Evolutionary conservation across 2,888 invertebrate species (phyloP).

Genomic region (Limnephilus marmoratus): DNA sequence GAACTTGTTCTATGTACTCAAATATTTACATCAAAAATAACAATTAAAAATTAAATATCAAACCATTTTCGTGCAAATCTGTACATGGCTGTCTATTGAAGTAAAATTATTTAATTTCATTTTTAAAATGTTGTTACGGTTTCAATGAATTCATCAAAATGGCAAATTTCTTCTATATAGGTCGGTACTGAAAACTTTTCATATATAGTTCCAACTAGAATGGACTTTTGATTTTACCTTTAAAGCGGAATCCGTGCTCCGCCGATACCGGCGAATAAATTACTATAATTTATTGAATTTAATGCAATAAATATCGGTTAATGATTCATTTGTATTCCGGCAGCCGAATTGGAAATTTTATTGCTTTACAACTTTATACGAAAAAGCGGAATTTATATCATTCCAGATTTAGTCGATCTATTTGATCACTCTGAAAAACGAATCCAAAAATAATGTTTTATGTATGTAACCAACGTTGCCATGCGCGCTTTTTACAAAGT

Average conservation of each 20-base stretch:
- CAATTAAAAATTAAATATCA: not conserved
- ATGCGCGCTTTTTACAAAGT: not conserved
- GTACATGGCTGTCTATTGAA: not conserved
- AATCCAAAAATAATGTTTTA: not conserved
- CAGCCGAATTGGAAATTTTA: conserved; percentile 53
- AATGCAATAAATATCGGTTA: conserved; percentile 43
- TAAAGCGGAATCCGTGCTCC: not conserved
- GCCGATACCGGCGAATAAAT: not conserved
- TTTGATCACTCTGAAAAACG: not conserved
- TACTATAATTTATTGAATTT: conserved; percentile 4
- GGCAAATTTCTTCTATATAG: not conserved
- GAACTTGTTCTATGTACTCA: too few species aligned
- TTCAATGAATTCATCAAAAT: too few species aligned
- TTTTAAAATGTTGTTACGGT: too few species aligned
- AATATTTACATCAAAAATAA: too few species aligned
- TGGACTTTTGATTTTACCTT: not conserved
- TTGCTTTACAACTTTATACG: conserved; percentile 44
- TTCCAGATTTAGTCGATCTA: not conserved
- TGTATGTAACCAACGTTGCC: not conserved
- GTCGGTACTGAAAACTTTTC: not conserved
- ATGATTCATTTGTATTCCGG: conserved; percentile 57
- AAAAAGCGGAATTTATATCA: conserved; percentile 9
- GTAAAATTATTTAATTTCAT: not conserved
- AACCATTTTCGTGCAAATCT: not conserved
- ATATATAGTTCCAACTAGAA: not conserved